A percentile compares a stretch with the other conserved stretches of the same genome.
Conservation (phyloP, 2,113 vertebrate genomes). For the Trinectes maculatus region DNA sequence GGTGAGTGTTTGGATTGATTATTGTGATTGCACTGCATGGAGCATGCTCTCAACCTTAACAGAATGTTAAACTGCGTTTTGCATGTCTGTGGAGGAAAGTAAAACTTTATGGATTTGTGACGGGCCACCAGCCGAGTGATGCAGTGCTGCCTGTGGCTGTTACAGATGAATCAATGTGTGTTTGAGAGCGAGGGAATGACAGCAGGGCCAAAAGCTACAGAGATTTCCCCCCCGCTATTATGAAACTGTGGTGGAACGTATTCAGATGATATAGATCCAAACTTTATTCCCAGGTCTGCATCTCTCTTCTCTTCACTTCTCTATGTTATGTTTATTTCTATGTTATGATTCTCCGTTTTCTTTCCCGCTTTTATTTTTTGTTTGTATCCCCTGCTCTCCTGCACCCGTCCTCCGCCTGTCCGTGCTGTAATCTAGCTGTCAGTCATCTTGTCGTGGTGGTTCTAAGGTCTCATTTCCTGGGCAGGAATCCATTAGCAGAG, state of each 20-base stretch:
- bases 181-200: background rate
- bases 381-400: background rate
- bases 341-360: too few relatives aligned
- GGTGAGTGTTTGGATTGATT: background rate
- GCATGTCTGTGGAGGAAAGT: background rate
- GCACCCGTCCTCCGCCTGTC: background rate
- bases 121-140: background rate
- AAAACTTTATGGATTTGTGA: background rate
- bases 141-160: background rate
- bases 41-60: background rate
- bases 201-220: too few relatives aligned
- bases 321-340: background rate
- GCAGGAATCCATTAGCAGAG: conserved; percentile 69
- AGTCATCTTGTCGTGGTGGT: conserved; percentile 65
- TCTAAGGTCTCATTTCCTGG: conserved; percentile 70
- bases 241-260: background rate
- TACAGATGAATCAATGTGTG: background rate
- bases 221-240: too few relatives aligned
- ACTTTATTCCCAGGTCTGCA: background rate
- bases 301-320: background rate
- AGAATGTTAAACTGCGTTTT: too few relatives aligned
- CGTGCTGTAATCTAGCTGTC: conserved; percentile 66
- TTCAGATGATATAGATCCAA: background rate
- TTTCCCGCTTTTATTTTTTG: background rate
- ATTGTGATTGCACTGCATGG: background rate